Conservation (phyloP, 1,140 invertebrate genomes). For the Hetaerina americana region DNA sequence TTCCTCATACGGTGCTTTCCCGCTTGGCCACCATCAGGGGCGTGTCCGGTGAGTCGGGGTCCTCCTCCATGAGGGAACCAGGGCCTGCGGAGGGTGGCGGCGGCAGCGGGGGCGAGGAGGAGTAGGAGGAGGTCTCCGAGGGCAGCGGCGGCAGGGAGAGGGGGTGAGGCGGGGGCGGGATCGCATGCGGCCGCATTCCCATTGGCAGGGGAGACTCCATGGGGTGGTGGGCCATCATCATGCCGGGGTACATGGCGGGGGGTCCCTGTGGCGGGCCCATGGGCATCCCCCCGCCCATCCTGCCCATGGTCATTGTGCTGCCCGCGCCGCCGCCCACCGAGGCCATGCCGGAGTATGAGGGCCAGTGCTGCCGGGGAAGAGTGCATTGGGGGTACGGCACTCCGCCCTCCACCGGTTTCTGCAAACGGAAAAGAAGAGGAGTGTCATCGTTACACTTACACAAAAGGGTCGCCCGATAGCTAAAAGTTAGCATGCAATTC, state of each 20-base stretch:
- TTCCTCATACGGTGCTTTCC: constrained; percentile 2
- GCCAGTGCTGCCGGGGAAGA: constrained; percentile 3
- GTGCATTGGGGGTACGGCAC: constrained; percentile 1
- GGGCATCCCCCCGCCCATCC: neutral
- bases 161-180: neutral
- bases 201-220: neutral
- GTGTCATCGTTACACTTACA: neutral
- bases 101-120: neutral
- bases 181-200: neutral
- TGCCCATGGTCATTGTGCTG: neutral
- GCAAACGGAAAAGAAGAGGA: neutral
- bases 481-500: no score
- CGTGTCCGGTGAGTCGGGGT: neutral
- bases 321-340: neutral
- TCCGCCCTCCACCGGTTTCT: neutral
- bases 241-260: neutral
- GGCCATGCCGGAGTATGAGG: neutral
- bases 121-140: neutral
- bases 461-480: no score
- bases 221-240: neutral
- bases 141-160: neutral
- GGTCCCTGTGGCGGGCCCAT: neutral
- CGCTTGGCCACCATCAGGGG: neutral
- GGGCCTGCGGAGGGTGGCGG: neutral
- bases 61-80: constrained; percentile 1